Percentiles rank a stretch among this genome's conserved stretches.
phyloP scores from a whole-genome alignment of 2,113 vertebrate genomes.

The Corythaeola cristata region DNA sequence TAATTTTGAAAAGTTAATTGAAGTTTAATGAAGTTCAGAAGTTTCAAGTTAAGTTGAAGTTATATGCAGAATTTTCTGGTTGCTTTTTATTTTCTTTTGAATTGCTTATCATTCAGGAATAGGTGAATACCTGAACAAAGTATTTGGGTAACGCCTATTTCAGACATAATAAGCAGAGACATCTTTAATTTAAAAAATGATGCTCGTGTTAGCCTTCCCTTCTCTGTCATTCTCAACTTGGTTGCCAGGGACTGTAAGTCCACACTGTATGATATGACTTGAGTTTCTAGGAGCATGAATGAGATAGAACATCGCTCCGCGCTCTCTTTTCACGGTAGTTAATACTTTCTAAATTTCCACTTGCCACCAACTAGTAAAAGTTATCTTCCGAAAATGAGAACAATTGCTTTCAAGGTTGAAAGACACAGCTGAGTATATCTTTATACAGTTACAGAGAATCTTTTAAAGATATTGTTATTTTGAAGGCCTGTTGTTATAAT shows the following conservation, averaged over 20 bases:
- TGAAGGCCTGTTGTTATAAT: background rate
- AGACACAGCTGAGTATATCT: background rate
- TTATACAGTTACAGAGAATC: background rate
- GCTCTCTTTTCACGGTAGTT: background rate
- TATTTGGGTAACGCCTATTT: background rate
- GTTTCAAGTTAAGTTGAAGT: background rate
- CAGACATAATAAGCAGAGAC: background rate
- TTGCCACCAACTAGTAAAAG: background rate
- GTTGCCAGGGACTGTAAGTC: background rate
- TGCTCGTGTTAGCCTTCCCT: background rate
- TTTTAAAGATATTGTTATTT: background rate
- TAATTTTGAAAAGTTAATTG: slow-evolving; percentile 21
- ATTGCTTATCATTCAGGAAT: background rate
- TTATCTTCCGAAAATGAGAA: background rate
- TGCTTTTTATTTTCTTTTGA: background rate
- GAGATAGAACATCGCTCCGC: background rate
- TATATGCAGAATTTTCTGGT: background rate
- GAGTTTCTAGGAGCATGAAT: background rate
- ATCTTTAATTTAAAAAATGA: background rate
- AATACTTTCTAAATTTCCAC: background rate
- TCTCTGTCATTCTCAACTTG: background rate
- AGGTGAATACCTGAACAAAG: background rate
- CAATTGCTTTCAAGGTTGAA: background rate
- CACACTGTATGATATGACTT: background rate
- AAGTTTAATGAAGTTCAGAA: slow-evolving; percentile 27